A percentile compares a stretch with the other conserved stretches of the same genome.
phyloP scores from a whole-genome alignment of 2,113 vertebrate genomes.

The Azemiops feae region DNA sequence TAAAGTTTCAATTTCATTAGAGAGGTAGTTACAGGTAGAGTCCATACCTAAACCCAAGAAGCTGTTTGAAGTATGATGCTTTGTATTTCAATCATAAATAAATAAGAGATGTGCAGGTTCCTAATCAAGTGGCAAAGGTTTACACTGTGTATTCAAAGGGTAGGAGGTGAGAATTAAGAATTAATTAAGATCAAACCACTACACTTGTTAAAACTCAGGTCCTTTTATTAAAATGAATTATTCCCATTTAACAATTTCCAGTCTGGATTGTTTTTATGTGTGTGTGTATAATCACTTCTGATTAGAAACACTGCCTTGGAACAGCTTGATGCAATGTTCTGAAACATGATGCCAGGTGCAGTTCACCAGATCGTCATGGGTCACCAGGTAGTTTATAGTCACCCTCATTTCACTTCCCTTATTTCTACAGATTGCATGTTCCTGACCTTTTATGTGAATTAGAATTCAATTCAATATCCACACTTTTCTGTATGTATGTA shows the following conservation, averaged over 20 bases:
- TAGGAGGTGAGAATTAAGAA: not conserved
- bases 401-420: not conserved
- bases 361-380: not conserved
- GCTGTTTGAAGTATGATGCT: not conserved
- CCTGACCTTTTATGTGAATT: not conserved
- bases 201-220: not conserved
- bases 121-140: not conserved
- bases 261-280: not conserved
- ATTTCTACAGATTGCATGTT: not conserved
- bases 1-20: not conserved
- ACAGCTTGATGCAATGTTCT: not conserved
- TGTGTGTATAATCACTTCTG: not conserved
- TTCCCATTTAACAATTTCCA: not conserved
- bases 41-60: not conserved
- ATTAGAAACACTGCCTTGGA: not conserved
- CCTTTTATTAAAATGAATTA: slow-evolving; percentile 2
- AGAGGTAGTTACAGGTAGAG: not conserved
- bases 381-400: not conserved
- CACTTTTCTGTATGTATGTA: not conserved
- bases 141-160: not conserved
- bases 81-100: not conserved
- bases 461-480: not conserved
- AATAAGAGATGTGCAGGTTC: not conserved
- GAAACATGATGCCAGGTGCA: not conserved
- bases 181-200: slow-evolving; percentile 14